These are phyloP conservation scores for Ecliptopera silaceata DNA, from an alignment of 2,888 invertebrate genomes.

Conservation along the genomic window DNA sequence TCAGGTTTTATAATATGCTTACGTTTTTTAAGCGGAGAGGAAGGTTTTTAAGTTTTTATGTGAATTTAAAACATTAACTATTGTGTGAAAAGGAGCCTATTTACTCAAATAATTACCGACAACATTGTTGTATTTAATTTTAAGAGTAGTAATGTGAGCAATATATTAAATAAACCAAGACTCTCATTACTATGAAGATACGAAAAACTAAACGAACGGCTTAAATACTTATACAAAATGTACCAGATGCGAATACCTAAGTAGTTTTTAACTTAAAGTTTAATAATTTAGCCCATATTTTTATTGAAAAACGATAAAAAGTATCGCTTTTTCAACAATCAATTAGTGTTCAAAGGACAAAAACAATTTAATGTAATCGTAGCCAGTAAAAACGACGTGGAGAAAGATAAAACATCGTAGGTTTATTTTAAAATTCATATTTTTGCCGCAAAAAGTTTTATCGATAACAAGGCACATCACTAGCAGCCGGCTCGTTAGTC, in stretches of 20 bases:
- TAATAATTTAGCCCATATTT: slow-evolving; percentile 10
- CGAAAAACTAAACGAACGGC: background rate
- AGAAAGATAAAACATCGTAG: slow-evolving; percentile 32
- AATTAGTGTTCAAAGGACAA: slow-evolving; percentile 23
- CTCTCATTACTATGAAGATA: no score
- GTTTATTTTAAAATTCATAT: slow-evolving; percentile 49
- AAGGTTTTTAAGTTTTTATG: background rate
- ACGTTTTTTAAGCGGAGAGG: slow-evolving; percentile 2
- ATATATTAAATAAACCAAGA: no score
- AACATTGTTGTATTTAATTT: no score
- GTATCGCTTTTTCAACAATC: slow-evolving; percentile 18
- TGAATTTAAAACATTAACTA: background rate
- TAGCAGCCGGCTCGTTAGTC: slow-evolving; percentile 56
- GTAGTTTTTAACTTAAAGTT: slow-evolving; percentile 2
- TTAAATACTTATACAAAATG: slow-evolving; percentile 9
- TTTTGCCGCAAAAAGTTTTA: slow-evolving; percentile 31
- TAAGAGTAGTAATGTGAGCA: no score
- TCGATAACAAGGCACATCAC: slow-evolving; percentile 44
- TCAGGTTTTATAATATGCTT: slow-evolving; percentile 7
- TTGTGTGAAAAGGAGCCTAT: no score
- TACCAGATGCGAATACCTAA: background rate
- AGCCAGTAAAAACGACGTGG: slow-evolving; percentile 21
- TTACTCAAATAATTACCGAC: no score
- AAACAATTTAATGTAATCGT: slow-evolving; percentile 22
- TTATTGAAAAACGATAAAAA: slow-evolving; percentile 17